A percentile compares a stretch with the other conserved stretches of the same genome.
Conservation (phyloP, 1,140 invertebrate genomes). For the Anagrus nilaparvatae region DNA sequence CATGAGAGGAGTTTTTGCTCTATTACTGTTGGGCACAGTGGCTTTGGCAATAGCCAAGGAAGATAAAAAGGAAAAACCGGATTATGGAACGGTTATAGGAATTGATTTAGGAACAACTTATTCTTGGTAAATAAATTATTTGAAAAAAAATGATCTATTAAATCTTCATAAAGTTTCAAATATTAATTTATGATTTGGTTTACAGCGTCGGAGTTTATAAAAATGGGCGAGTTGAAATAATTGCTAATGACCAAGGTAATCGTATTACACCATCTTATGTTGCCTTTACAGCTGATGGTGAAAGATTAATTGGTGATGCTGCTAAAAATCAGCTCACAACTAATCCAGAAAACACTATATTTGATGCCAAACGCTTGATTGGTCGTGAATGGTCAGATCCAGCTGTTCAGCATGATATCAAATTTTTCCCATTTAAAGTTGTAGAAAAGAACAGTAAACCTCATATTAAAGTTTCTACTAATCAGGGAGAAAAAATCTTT, state of each 20-base stretch:
- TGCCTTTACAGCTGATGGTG: slow-evolving; percentile 88
- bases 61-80: slow-evolving; percentile 67
- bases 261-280: slow-evolving; percentile 96
- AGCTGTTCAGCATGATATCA: slow-evolving; percentile 43
- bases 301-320: slow-evolving; percentile 51
- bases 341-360: slow-evolving; percentile 29
- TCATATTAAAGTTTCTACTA: slow-evolving; percentile 27
- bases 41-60: slow-evolving; percentile 56
- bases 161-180: background rate
- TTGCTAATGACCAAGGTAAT: slow-evolving; percentile 97
- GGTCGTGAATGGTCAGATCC: slow-evolving; percentile 53
- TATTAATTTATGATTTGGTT: slow-evolving; percentile 16
- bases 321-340: slow-evolving; percentile 21
- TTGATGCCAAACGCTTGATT: slow-evolving; percentile 39
- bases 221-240: slow-evolving; percentile 95
- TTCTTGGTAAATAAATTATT: slow-evolving; percentile 70
- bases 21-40: slow-evolving; percentile 32
- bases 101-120: slow-evolving; percentile 99
- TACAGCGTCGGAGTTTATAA: slow-evolving; percentile 94
- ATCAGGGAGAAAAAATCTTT: slow-evolving; percentile 7
- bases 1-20: slow-evolving; percentile 31
- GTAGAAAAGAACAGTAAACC: slow-evolving; percentile 33
- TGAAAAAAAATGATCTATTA: background rate
- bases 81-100: slow-evolving; percentile 89
- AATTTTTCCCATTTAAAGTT: slow-evolving; percentile 43